Evolutionary conservation across 2,888 invertebrate species (phyloP), one percentile per base, ranked within the genome.

Genomic region (Amphipoea lucens): DNA sequence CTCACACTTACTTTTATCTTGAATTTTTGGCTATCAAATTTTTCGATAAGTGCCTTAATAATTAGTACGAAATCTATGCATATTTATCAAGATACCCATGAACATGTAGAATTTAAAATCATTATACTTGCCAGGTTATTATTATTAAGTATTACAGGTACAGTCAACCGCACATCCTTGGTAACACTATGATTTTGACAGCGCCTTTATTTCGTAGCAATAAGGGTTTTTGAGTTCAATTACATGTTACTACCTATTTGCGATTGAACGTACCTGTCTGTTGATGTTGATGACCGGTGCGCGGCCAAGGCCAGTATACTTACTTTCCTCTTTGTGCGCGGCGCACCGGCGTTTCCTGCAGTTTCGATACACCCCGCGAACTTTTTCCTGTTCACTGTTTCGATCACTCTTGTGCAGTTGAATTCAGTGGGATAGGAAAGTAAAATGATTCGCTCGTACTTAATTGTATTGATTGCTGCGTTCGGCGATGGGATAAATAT

Each of bases 351-450:
- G 51, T 51, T 51, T 51, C 51, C 51, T 51, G 45, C 45, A 69
- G 42, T 5, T 42, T 29, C 23, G 4, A 36, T 23, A 63, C 4
- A 5, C 42, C 9, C 14, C 17, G 29, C 48, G 23, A 79, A 66
- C 12, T 79, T 67, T 66, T n/a, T 40, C 57, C 6, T 23, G 17
- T 72, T 45, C 4, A 36, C 36, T 60, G 42, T 79, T 79, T 67
- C 67, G 17, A 17, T 79, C 67, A n/a, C 67, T 67, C 67, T n/a
- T 45, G 23, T 62, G 79, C 60, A 79, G 29, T 62, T 79, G 51
- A 67, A 67, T 67, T 36, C 14, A 42, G 51, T 62, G 66, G 17
- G 60, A 79, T 71, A 45, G 72, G 42, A 54, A 72, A n/a, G 48
- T 20, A 4, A 1, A 51, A 67, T 51, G 9, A 66, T n/a, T 66